phyloP scores from a whole-genome alignment of 2,888 invertebrate genomes.

The Hirtodrosophila confusa region DNA sequence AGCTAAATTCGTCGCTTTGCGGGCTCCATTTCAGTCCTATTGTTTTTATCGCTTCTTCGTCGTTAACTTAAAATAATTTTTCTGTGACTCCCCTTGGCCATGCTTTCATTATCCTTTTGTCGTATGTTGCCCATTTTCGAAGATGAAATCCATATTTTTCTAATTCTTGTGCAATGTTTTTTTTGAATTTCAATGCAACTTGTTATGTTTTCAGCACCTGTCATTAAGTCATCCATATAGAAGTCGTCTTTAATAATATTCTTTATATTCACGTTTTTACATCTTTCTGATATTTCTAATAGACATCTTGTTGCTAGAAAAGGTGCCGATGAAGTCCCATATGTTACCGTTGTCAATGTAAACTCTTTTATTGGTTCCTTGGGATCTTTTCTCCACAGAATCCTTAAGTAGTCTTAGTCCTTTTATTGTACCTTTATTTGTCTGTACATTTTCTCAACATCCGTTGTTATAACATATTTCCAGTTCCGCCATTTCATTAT shows the following conservation, averaged over 20 bases:
- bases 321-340: slow-evolving; percentile 1
- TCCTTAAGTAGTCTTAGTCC: too few relatives aligned
- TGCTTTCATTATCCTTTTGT: too few relatives aligned
- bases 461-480: too few relatives aligned
- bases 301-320: slow-evolving; percentile 1
- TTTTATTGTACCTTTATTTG: too few relatives aligned
- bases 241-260: neutral
- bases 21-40: slow-evolving; percentile 16
- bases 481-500: too few relatives aligned
- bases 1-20: slow-evolving; percentile 1
- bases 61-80: neutral
- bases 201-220: neutral
- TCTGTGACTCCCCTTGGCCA: too few relatives aligned
- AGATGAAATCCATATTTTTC: neutral
- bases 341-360: too few relatives aligned
- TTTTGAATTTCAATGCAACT: neutral
- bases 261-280: neutral
- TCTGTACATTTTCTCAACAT: neutral
- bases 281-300: neutral
- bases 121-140: neutral
- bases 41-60: slow-evolving; percentile 10
- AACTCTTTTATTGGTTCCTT: too few relatives aligned
- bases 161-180: neutral
- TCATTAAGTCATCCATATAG: neutral
- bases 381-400: too few relatives aligned